phyloP scores from a whole-genome alignment of 2,113 vertebrate species.

The Candoia aspera region DNA sequence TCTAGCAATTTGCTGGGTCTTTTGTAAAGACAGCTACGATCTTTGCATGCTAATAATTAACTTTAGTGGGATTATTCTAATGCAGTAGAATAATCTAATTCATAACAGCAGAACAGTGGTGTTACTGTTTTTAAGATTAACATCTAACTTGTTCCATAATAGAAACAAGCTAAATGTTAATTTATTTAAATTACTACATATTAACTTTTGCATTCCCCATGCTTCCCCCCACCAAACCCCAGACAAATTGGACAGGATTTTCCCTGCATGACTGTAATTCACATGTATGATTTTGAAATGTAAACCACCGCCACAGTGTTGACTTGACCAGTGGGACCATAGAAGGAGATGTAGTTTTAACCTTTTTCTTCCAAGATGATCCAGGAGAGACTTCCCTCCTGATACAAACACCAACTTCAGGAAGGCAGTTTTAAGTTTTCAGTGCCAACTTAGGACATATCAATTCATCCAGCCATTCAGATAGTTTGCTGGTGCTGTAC shows the following conservation, averaged over 20 bases:
- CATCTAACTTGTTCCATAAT: neutral
- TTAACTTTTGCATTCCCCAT: neutral
- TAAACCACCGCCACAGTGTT: neutral
- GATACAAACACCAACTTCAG: neutral
- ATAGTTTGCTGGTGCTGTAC: no score
- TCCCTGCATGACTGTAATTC: neutral
- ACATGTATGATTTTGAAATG: neutral
- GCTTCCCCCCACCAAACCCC: neutral
- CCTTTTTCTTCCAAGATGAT: neutral
- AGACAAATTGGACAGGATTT: neutral
- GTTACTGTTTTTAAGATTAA: conserved; percentile 7
- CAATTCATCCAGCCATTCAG: no score
- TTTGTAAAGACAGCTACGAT: conserved; percentile 17
- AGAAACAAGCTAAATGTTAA: neutral
- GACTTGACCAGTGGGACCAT: neutral
- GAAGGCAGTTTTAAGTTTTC: no score
- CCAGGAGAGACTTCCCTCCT: neutral
- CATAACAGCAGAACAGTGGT: neutral
- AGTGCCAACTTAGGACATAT: no score
- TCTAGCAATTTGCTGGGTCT: neutral
- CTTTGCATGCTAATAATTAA: conserved; percentile 12
- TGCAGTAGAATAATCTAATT: neutral
- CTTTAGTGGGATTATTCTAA: conserved; percentile 9
- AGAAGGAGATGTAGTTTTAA: neutral
- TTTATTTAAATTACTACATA: neutral